Percentiles rank a stretch among this genome's conserved stretches.
These are phyloP conservation scores for Tetramorium parvispinum DNA, from an alignment of 1,140 invertebrate species.

Conservation along the genomic window DNA sequence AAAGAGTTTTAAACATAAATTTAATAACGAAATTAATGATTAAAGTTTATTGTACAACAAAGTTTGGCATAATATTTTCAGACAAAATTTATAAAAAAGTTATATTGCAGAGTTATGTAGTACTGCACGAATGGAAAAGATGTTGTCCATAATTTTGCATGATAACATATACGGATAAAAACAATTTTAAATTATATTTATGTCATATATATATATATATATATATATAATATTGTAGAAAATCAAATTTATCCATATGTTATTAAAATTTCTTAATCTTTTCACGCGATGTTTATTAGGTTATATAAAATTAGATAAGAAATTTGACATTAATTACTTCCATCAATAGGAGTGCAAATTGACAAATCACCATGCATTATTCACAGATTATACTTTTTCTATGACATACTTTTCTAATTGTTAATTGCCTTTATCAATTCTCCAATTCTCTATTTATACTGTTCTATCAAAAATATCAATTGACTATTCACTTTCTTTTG, in stretches of 20 bases:
- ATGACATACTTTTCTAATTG: conserved; percentile 41
- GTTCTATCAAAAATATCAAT: conserved; percentile 39
- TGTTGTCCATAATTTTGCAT: neutral
- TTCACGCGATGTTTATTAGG: neutral
- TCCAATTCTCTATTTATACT: conserved; percentile 36
- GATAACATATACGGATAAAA: neutral
- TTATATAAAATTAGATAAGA: conserved; percentile 8
- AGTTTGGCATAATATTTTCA: neutral
- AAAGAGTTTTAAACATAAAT: neutral
- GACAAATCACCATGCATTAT: conserved; percentile 42
- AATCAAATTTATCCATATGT: neutral
- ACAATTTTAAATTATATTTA: neutral
- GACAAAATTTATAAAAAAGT: neutral
- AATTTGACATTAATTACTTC: conserved; percentile 32
- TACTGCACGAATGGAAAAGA: neutral
- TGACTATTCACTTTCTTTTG: neutral
- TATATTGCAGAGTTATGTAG: neutral
- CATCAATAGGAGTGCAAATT: conserved; percentile 19
- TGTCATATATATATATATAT: neutral
- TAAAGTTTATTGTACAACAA: neutral
- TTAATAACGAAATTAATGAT: neutral
- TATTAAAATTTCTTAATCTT: neutral
- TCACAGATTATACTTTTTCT: conserved; percentile 22
- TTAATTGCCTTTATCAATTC: conserved; percentile 9
- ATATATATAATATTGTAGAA: neutral